phyloP scores from a whole-genome alignment of 2,888 invertebrate genomes.

The Acrobasis consociella region DNA sequence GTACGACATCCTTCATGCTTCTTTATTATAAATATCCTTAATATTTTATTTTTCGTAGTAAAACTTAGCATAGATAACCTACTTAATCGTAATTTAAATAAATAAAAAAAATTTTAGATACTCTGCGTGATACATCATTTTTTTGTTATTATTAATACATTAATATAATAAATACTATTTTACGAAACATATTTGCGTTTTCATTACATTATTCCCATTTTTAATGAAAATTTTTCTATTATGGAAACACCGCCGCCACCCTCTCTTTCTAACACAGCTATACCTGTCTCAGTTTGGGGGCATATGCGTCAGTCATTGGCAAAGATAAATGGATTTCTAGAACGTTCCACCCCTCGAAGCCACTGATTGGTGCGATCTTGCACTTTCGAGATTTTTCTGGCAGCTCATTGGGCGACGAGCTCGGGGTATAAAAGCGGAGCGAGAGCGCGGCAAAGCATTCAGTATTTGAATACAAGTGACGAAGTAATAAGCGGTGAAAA shows the following conservation, averaged over 20 bases:
- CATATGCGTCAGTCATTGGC: conserved; percentile 13
- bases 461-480: conserved; percentile 63
- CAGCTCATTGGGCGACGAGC: conserved; percentile 45
- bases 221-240: background rate
- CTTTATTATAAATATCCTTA: too few species aligned
- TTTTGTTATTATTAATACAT: too few species aligned
- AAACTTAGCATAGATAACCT: too few species aligned
- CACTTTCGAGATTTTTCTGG: conserved; percentile 55
- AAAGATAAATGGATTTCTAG: conserved; percentile 39
- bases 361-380: conserved; percentile 49
- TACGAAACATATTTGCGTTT: too few species aligned
- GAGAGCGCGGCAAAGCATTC: conserved; percentile 59
- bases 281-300: conserved; percentile 35
- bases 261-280: conserved; percentile 35
- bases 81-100: too few species aligned
- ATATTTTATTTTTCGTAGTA: too few species aligned
- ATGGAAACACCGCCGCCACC: background rate
- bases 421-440: conserved; percentile 49
- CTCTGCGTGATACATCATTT: too few species aligned
- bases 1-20: too few species aligned
- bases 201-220: background rate
- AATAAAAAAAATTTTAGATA: too few species aligned
- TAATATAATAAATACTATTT: too few species aligned
- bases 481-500: conserved; percentile 45
- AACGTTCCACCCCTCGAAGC: conserved; percentile 42